Evolutionary conservation across 2,888 invertebrate genomes (phyloP).

Genomic region (Aproaerema taeniolella): DNA sequence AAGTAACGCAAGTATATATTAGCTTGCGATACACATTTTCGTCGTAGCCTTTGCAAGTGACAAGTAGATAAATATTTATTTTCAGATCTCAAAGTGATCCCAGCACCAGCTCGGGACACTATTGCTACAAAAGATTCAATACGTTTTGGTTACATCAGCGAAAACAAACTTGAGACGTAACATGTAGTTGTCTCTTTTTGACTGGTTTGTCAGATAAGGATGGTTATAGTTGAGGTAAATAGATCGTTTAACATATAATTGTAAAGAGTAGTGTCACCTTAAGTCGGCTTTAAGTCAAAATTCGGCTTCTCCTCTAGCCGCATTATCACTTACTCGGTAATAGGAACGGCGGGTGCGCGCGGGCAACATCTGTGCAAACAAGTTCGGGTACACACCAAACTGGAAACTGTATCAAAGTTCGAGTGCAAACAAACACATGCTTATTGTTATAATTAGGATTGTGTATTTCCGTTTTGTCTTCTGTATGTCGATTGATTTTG

Average conservation of each 20-base stretch:
- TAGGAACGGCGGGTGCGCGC: slow-evolving; percentile 45
- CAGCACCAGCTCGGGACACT: no score
- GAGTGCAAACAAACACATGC: slow-evolving; percentile 22
- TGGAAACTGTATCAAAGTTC: slow-evolving; percentile 43
- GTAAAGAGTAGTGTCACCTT: slow-evolving; percentile 41
- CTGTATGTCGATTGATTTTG: no score
- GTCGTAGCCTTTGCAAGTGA: no score
- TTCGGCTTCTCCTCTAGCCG: slow-evolving; percentile 52
- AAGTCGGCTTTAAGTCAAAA: slow-evolving; percentile 41
- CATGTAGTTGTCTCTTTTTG: not conserved
- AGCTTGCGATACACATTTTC: no score
- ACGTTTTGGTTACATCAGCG: not conserved
- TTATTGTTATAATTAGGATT: slow-evolving; percentile 15
- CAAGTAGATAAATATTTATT: no score
- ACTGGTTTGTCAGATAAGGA: not conserved
- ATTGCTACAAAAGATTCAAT: not conserved
- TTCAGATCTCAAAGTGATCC: no score
- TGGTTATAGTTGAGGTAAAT: slow-evolving; percentile 1
- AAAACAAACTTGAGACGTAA: not conserved
- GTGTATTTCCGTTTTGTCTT: slow-evolving; percentile 12
- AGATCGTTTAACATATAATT: slow-evolving; percentile 16
- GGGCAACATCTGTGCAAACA: slow-evolving; percentile 50
- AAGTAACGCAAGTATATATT: no score
- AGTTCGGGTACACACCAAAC: slow-evolving; percentile 23
- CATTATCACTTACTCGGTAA: slow-evolving; percentile 65